Base-by-base conservation (phyloP, 2,113 vertebrate genomes). In the Accipiter cooperii region DNA sequence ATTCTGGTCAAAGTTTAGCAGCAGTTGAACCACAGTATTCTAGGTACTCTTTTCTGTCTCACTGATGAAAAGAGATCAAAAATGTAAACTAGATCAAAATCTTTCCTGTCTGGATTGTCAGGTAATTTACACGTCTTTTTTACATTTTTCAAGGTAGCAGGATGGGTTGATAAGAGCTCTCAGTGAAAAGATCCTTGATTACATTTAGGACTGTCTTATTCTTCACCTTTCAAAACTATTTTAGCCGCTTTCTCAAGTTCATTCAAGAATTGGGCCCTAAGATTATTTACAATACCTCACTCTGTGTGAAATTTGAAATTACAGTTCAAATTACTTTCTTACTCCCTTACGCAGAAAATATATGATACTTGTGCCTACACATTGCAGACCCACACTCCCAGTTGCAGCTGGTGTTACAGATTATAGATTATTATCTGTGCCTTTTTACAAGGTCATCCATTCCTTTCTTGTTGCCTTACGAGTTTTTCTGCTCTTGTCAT, bases 381-480 rank as follows among this genome's bases (percentile, higher is more conserved):
- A 61, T 15, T 73, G 69, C 89, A 94, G 57, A 73, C 38, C 74
- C 52, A 75, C 34, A 57, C 34, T 96, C 63, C 74, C 73, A 79
- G 36, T 36, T 89, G 80, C 65, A 92, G 68, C 83, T 91, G 84
- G n/a, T 14, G 12, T 87, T 96, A 91, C 71, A 95, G 95, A 91
- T 90, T 95, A 96, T 86, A 92, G 91, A 92, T 96, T 84, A 65
- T 69, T 83, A 97, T 97, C 95, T 92, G 61, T 92, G 22, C 31
- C 86, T 92, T 97, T 96, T 95, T 94, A 91, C 87, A 95, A 97
- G 95, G 94, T 96, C 95, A 94, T 80, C 81, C 80, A 51, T 92
- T 95, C 63, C 74, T 95, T 96, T 97, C 52, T 94, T 84, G 44
- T 77, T 82, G 34, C 58, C 54, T 89, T 92, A 93, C 8, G 17